phyloP scores from a whole-genome alignment of 2,797 vertebrate species.

The Catostomus latipinnis region DNA sequence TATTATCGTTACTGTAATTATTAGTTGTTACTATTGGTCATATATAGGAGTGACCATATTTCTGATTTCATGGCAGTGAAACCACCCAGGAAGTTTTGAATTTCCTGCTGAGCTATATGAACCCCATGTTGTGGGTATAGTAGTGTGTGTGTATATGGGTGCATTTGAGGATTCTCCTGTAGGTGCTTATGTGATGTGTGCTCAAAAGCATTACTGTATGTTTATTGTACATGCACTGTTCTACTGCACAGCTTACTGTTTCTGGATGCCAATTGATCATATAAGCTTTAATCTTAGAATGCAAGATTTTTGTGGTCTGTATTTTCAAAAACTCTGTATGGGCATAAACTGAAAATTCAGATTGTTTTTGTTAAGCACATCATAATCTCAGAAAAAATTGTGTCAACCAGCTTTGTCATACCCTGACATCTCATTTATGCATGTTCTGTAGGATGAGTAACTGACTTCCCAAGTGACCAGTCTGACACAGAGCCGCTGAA shows the following conservation, averaged over 20 bases:
- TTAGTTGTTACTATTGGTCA: no score
- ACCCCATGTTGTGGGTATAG: neutral
- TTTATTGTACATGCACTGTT: neutral
- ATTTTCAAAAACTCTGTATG: neutral
- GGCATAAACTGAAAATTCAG: neutral
- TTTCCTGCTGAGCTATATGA: slow-evolving; percentile 15
- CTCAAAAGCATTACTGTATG: neutral
- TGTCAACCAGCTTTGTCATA: neutral
- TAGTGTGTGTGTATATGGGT: slow-evolving; percentile 29
- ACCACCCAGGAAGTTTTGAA: no score
- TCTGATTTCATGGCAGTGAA: no score
- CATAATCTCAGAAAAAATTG: neutral
- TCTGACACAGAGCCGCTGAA: no score
- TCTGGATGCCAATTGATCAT: neutral
- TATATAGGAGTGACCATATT: no score
- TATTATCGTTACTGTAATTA: no score
- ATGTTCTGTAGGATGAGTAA: no score
- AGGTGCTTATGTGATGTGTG: slow-evolving; percentile 12
- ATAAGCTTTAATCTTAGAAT: slow-evolving; percentile 4
- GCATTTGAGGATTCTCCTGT: neutral
- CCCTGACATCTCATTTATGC: neutral
- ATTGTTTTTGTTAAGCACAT: neutral
- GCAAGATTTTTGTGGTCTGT: neutral
- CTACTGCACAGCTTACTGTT: neutral
- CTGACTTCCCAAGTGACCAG: no score